Evolutionary conservation across 2,797 vertebrate genomes (phyloP).

Genomic region (Pangasius krempfi): DNA sequence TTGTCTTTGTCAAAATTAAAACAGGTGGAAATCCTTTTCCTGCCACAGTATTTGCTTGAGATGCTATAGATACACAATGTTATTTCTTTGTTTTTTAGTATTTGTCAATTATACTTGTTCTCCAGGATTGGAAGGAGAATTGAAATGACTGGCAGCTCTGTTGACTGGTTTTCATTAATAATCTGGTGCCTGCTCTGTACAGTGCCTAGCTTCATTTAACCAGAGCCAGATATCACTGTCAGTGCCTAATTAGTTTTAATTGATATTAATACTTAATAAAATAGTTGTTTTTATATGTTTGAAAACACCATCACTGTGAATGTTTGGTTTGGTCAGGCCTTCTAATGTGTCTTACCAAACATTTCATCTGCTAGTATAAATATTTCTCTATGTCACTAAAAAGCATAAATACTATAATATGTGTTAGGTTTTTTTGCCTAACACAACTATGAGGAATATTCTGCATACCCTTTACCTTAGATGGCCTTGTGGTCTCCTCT

Average conservation of each 20-base stretch:
- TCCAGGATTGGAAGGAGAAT: not conserved
- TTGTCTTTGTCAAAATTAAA: not conserved
- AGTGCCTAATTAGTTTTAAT: conserved; percentile 69
- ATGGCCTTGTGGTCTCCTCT: not conserved
- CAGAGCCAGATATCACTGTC: conserved; percentile 61
- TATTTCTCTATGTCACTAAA: not conserved
- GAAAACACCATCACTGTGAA: not conserved
- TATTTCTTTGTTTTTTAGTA: not conserved
- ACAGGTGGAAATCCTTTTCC: too few relatives aligned
- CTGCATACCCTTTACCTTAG: not conserved
- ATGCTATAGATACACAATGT: not conserved
- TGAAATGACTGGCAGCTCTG: not conserved
- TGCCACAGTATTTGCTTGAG: not conserved
- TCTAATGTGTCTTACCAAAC: not conserved
- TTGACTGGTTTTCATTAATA: conserved; percentile 61
- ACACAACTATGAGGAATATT: not conserved
- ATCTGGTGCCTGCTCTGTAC: conserved; percentile 59
- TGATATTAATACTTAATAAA: conserved; percentile 68
- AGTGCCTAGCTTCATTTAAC: conserved; percentile 66
- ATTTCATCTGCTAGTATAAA: not conserved
- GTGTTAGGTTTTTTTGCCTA: not conserved
- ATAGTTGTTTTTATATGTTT: not conserved
- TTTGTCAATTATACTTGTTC: not conserved
- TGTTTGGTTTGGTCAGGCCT: not conserved
- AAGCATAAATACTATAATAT: not conserved